These are phyloP conservation scores for Leptobrachium leishanense DNA, from an alignment of 2,113 vertebrate species.

Conservation along the genomic window DNA sequence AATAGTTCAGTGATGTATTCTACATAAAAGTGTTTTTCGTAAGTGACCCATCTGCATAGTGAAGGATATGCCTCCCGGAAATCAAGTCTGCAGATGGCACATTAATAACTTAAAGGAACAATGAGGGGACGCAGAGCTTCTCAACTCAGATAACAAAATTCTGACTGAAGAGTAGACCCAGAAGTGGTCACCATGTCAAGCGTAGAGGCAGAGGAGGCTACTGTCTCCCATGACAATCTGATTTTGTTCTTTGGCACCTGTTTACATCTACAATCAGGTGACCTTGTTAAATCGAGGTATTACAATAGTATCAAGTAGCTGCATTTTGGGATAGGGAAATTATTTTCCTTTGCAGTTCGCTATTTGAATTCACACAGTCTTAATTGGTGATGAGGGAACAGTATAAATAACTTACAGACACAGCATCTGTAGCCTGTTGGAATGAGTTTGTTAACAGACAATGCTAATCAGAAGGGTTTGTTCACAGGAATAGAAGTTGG, in stretches of 20 bases:
- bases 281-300: not conserved
- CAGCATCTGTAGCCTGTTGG: constrained; percentile 40
- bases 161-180: no score
- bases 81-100: no score
- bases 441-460: constrained; percentile 44
- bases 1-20: no score
- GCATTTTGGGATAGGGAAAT: not conserved
- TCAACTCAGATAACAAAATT: no score
- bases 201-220: no score
- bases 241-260: not conserved
- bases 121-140: no score
- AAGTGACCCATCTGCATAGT: no score
- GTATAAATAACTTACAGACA: constrained; percentile 47
- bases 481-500: constrained; percentile 41
- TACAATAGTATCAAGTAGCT: constrained; percentile 12
- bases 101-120: no score
- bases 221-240: not conserved
- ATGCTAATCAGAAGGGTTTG: constrained; percentile 45
- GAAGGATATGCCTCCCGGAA: no score
- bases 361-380: constrained; percentile 40
- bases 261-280: not conserved
- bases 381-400: constrained; percentile 11
- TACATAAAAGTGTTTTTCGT: no score
- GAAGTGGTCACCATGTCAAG: no score
- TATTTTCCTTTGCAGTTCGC: constrained; percentile 23